Evolutionary conservation across 1,140 invertebrate genomes (phyloP).

Genomic region (Orchesella cincta): DNA sequence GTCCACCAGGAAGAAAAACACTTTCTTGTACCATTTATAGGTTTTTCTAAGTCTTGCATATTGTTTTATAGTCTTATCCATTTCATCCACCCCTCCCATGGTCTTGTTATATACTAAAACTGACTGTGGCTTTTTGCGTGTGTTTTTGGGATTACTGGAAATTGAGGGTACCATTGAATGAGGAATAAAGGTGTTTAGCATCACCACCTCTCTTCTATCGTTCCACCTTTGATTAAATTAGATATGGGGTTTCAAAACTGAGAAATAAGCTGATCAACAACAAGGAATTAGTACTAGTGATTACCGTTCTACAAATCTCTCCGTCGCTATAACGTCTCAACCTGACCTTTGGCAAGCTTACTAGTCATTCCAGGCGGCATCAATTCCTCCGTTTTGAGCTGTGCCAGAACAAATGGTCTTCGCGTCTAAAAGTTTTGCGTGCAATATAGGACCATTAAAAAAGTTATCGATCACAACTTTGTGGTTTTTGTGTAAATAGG

Average conservation of each 20-base stretch:
- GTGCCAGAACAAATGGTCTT: conserved; percentile 53
- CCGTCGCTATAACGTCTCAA: conserved; percentile 2
- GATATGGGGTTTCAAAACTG: background rate
- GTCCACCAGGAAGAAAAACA: conserved; percentile 52
- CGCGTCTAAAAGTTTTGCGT: conserved; percentile 49
- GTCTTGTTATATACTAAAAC: conserved; percentile 55
- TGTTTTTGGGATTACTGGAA: conserved; percentile 11
- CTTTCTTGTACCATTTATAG: conserved; percentile 56
- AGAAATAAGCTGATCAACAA: background rate
- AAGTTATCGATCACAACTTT: conserved; percentile 55
- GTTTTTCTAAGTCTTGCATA: conserved; percentile 53
- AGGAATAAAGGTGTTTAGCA: conserved; percentile 28
- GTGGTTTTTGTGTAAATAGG: conserved; percentile 53
- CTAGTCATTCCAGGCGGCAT: conserved; percentile 23
- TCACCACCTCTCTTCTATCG: conserved; percentile 31
- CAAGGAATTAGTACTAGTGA: background rate
- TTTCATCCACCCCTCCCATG: conserved; percentile 55
- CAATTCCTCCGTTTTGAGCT: conserved; percentile 50
- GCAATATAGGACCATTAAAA: conserved; percentile 54
- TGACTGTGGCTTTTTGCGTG: conserved; percentile 52
- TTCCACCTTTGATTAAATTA: background rate
- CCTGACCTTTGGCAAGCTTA: background rate
- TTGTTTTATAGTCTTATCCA: conserved; percentile 53
- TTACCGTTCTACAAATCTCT: background rate
- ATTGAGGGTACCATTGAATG: conserved; percentile 1